Percentiles rank a stretch among this genome's conserved stretches.
These are phyloP conservation scores for Malurus alboscapulatus DNA, from an alignment of 2,113 vertebrate species.

Conservation along the genomic window DNA sequence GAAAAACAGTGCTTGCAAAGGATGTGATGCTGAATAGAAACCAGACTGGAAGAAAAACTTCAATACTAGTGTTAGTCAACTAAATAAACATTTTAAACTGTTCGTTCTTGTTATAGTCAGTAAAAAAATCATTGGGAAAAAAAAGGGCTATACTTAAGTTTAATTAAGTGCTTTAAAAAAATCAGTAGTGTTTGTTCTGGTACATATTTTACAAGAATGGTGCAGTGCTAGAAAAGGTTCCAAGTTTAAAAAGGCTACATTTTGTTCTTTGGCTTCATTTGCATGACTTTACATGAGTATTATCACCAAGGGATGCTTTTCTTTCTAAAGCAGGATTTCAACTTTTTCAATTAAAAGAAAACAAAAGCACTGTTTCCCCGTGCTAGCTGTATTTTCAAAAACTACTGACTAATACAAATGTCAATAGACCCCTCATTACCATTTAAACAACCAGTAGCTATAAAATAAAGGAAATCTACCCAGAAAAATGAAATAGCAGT, in stretches of 20 bases:
- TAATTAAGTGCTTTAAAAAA: neutral
- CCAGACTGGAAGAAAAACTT: neutral
- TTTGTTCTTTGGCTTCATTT: neutral
- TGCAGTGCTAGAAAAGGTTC: neutral
- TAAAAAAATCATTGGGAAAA: neutral
- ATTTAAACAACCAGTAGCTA: neutral
- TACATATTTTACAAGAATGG: neutral
- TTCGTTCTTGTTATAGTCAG: neutral
- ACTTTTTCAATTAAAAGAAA: neutral
- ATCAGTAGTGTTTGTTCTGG: neutral
- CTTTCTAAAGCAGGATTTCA: neutral
- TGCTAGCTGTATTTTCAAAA: neutral
- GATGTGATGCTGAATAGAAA: neutral
- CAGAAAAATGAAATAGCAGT: neutral
- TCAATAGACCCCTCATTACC: neutral
- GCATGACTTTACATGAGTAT: neutral
- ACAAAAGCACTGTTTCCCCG: neutral
- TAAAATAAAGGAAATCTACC: neutral
- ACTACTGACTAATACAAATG: neutral
- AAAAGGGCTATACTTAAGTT: rapidly evolving
- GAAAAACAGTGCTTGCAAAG: neutral
- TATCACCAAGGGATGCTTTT: neutral
- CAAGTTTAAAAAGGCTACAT: neutral
- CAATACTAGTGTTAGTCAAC: neutral
- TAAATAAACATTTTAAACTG: neutral